Conservation (phyloP, 1,140 invertebrate genomes). For the Diorhabda sublineata region DNA sequence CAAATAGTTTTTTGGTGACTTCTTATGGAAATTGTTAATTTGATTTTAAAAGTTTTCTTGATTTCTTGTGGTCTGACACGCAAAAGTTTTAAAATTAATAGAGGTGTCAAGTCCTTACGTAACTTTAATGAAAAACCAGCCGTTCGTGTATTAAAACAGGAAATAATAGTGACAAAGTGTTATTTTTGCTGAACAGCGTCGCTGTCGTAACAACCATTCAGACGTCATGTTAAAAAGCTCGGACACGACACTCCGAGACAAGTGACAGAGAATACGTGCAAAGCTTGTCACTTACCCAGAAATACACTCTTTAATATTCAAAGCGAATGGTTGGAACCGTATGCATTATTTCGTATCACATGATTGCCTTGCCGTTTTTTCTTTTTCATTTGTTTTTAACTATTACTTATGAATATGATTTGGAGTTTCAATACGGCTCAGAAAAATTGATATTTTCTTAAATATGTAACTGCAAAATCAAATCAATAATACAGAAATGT, state of each 20-base stretch:
- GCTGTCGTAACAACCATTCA: slow-evolving; percentile 36
- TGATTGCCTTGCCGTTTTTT: slow-evolving; percentile 9
- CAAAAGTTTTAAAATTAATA: neutral
- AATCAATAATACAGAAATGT: too few relatives aligned
- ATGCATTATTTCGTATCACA: slow-evolving; percentile 18
- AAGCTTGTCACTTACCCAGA: slow-evolving; percentile 36
- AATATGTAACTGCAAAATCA: too few relatives aligned
- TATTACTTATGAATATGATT: neutral
- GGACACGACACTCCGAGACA: slow-evolving; percentile 30
- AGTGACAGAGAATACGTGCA: slow-evolving; percentile 32
- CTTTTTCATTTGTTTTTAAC: neutral
- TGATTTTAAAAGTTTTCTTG: too few relatives aligned
- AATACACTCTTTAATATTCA: slow-evolving; percentile 35
- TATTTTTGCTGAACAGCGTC: slow-evolving; percentile 34
- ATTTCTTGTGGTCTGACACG: neutral
- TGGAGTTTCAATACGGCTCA: neutral
- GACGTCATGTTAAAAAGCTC: slow-evolving; percentile 34
- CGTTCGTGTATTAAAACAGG: slow-evolving; percentile 22
- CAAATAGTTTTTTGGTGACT: too few relatives aligned
- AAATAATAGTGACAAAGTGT: slow-evolving; percentile 37
- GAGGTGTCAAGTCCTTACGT: neutral
- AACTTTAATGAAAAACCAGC: neutral
- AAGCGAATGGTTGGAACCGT: slow-evolving; percentile 16
- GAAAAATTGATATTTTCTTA: neutral
- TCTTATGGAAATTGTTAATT: too few relatives aligned